Evolutionary conservation across 1,140 invertebrate genomes (phyloP).

Genomic region (Semibalanus balanoides): DNA sequence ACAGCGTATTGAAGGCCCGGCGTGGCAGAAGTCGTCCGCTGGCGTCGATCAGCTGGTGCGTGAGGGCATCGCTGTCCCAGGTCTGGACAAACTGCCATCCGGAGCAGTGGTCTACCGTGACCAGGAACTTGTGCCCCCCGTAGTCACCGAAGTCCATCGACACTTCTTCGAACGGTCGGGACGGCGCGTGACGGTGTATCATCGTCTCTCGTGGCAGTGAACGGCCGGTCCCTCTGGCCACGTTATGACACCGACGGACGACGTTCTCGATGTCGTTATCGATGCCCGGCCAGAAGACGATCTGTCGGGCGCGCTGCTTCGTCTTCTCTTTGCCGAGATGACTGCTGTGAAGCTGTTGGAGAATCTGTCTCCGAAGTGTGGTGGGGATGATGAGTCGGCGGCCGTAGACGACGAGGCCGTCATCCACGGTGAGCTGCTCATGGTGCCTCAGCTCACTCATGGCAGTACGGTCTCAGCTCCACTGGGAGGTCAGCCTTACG

Average conservation of each 20-base stretch:
- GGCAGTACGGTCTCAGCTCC: too few relatives aligned
- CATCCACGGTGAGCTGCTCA: slow-evolving; percentile 6
- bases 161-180: slow-evolving; percentile 22
- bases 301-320: slow-evolving; percentile 18
- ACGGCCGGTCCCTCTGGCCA: slow-evolving; percentile 16
- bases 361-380: too few relatives aligned
- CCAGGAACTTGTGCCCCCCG: slow-evolving; percentile 18
- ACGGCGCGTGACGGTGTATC: slow-evolving; percentile 14
- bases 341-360: slow-evolving; percentile 1
- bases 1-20: background rate
- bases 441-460: too few relatives aligned
- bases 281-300: slow-evolving; percentile 23
- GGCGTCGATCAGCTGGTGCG: background rate
- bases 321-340: slow-evolving; percentile 7
- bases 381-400: slow-evolving; percentile 5
- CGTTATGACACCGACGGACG: slow-evolving; percentile 14
- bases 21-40: background rate
- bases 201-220: slow-evolving; percentile 16
- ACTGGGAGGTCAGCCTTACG: too few relatives aligned
- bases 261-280: slow-evolving; percentile 19
- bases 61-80: background rate
- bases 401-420: slow-evolving; percentile 9
- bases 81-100: too few relatives aligned
- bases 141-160: slow-evolving; percentile 21
- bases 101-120: slow-evolving; percentile 21